Conservation (phyloP, 2,797 vertebrate genomes). For the Poecilia wingei region DNA sequence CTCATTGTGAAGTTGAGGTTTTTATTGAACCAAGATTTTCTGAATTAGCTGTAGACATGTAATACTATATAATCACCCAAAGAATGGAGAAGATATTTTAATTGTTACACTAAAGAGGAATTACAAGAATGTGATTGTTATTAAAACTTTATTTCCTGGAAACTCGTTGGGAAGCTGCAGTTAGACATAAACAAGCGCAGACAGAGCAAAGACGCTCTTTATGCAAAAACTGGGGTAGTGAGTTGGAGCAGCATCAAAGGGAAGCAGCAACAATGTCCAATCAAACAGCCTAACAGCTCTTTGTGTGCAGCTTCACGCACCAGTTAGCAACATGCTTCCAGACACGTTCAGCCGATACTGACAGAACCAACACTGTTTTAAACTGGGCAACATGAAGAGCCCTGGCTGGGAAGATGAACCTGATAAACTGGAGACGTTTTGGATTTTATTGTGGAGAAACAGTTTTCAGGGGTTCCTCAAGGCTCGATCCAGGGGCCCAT, state of each 20-base stretch:
- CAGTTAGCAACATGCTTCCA: constrained; percentile 1
- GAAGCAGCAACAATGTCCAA: neutral
- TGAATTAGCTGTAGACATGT: neutral
- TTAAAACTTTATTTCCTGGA: neutral
- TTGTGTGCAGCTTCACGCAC: constrained; percentile 7
- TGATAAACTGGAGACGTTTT: neutral
- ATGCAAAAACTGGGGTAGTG: constrained; percentile 1
- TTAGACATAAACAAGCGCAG: neutral
- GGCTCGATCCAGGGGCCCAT: too few relatives aligned
- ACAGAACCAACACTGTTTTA: neutral
- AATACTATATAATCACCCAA: neutral
- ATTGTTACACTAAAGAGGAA: neutral
- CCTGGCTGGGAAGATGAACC: neutral
- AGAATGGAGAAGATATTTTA: neutral
- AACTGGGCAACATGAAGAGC: neutral
- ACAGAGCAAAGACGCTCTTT: neutral
- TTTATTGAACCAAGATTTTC: neutral
- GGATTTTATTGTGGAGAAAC: neutral
- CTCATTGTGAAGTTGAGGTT: neutral
- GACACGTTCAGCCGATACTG: neutral
- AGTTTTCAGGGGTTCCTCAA: neutral
- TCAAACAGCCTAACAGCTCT: neutral
- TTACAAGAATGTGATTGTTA: neutral
- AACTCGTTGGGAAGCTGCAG: too few relatives aligned
- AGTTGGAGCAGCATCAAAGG: neutral